Evolutionary conservation across 53 echinoderm and acorn worm species (phyloP).

Genomic region (Echinarachnius parma): DNA sequence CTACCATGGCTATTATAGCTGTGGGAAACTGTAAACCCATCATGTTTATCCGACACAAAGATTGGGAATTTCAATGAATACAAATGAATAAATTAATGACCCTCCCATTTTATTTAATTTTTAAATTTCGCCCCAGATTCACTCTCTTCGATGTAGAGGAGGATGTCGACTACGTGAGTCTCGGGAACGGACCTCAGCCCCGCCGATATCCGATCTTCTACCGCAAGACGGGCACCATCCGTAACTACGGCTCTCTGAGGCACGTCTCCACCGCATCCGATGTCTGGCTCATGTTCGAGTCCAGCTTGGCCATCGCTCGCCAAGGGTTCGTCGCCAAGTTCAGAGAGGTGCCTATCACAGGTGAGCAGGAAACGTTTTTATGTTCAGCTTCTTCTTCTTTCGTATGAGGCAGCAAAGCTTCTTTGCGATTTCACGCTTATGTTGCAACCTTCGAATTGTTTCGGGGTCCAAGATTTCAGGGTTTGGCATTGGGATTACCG

Average conservation of each 20-base stretch:
- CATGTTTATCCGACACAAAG: too few relatives aligned
- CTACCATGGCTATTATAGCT: too few relatives aligned
- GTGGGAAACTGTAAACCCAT: too few relatives aligned
- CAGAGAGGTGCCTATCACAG: constrained; percentile 61
- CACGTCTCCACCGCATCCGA: constrained; percentile 47
- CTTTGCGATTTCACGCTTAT: too few relatives aligned
- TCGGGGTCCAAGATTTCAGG: too few relatives aligned
- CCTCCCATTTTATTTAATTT: neutral
- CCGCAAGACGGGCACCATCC: constrained; percentile 6
- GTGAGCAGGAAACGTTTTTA: too few relatives aligned
- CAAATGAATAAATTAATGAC: too few relatives aligned
- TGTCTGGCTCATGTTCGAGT: constrained; percentile 72
- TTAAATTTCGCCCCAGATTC: constrained; percentile 6
- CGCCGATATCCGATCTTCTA: constrained; percentile 19
- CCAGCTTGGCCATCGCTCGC: constrained; percentile 75
- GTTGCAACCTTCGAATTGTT: too few relatives aligned
- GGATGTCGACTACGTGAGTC: constrained; percentile 10
- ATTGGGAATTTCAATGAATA: too few relatives aligned
- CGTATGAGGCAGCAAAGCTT: too few relatives aligned
- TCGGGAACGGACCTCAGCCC: constrained; percentile 15
- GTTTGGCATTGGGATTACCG: too few relatives aligned
- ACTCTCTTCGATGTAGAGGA: constrained; percentile 11
- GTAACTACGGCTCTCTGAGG: neutral
- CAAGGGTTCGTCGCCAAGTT: constrained; percentile 54
- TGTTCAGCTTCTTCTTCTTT: too few relatives aligned